Base-by-base conservation (phyloP, 2,888 invertebrate genomes). In the Sepioteuthis lessoniana region DNA sequence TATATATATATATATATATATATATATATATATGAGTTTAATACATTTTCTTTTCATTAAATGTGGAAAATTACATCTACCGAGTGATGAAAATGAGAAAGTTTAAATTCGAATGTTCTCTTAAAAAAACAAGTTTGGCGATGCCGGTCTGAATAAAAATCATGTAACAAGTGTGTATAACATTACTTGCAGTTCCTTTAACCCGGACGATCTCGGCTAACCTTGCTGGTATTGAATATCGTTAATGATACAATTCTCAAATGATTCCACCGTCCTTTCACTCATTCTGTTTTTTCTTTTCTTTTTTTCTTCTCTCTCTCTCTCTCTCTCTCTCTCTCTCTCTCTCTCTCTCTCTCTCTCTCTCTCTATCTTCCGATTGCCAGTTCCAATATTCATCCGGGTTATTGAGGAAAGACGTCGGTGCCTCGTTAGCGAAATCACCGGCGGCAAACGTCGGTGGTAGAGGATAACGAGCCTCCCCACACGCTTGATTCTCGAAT, bases 161-260 rank as follows among this genome's bases (percentile, higher is more conserved):
- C 10, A 16, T 10, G n/a, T 35, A 13, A 76, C 16, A 35, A n/a
- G n/a, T 37, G 60, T 60, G 31, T 25, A 0, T 60, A 10, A 31
- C 31, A 8, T 60, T 60, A 25, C n/a, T 76, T n/a, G 16, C 4
- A 76, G 76, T 76, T 76, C 2, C 76, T 76, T 35, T 76, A 76
- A 35, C n/a, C 76, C 13, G 76, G 76, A n/a, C n/a, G 76, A 76
- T 76, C 76, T n/a, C n/a, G 7, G 76, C 2, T 76, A 76, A 76
- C 76, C 76, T 76, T 76, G 76, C n/a, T 76, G 76, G 76, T 76
- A 76, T 76, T 76, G 76, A 76, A n/a, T 76, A n/a, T 76, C n/a
- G 76, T 76, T 76, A 76, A 76, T 76, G 76, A 76, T 76, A 76
- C n/a, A 76, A 76, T 35, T n/a, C 76, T 76, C 76, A 76, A 76